Evolutionary conservation across 2,888 invertebrate species (phyloP).

Genomic region (Hydriomena furcata): DNA sequence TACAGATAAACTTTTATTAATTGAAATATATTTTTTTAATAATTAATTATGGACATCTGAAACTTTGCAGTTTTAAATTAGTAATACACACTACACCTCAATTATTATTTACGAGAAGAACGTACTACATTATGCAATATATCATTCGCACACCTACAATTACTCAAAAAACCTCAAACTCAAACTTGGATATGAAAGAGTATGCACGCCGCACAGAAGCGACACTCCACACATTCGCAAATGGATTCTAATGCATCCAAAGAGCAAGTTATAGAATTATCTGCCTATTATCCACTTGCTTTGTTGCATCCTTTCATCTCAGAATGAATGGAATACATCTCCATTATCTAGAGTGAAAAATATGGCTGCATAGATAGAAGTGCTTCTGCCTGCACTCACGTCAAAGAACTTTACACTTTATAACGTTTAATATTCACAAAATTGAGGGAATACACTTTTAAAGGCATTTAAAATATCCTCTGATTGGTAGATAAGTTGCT

Average conservation of each 20-base stretch:
- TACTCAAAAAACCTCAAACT: slow-evolving; percentile 5
- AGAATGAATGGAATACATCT: slow-evolving; percentile 45
- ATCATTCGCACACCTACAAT: slow-evolving; percentile 2
- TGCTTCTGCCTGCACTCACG: slow-evolving; percentile 16
- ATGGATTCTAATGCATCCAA: slow-evolving; percentile 70
- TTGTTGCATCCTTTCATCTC: slow-evolving; percentile 70
- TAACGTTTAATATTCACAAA: slow-evolving; percentile 5
- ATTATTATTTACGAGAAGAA: too few species aligned
- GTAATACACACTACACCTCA: too few species aligned
- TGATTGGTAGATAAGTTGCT: neutral
- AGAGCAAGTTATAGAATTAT: slow-evolving; percentile 70
- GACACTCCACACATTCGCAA: slow-evolving; percentile 44
- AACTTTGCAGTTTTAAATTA: too few species aligned
- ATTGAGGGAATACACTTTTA: slow-evolving; percentile 11
- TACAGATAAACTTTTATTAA: too few species aligned
- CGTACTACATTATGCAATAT: neutral
- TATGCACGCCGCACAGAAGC: slow-evolving; percentile 30
- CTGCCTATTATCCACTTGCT: slow-evolving; percentile 80
- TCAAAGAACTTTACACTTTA: slow-evolving; percentile 31
- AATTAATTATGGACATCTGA: too few species aligned
- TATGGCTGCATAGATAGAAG: slow-evolving; percentile 34
- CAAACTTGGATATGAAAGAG: slow-evolving; percentile 30
- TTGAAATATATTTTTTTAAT: too few species aligned
- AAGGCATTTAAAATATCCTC: slow-evolving; percentile 2
- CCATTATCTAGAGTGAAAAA: slow-evolving; percentile 62